A percentile compares a stretch with the other conserved stretches of the same genome.
phyloP scores from a whole-genome alignment of 2,797 vertebrate species.

The Myoxocephalus aenaeus region DNA sequence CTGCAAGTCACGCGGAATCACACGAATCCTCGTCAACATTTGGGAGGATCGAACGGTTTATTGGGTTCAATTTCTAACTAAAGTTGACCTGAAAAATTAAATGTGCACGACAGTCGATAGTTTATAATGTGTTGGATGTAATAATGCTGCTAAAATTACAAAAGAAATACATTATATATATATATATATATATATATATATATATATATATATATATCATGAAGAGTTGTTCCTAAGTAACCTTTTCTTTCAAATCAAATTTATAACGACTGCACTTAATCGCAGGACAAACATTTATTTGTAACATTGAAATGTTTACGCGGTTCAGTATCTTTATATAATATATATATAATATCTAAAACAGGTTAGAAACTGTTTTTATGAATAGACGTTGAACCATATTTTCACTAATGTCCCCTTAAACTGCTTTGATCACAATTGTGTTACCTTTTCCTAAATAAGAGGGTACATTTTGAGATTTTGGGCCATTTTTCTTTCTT shows the following conservation, averaged over 20 bases:
- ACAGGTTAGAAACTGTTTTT: not conserved
- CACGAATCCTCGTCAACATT: slow-evolving; percentile 6
- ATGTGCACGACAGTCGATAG: not conserved
- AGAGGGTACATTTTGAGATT: not conserved
- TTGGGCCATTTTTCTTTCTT: too few species aligned
- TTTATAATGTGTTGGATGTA: not conserved
- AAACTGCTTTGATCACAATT: not conserved
- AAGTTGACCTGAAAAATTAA: not conserved
- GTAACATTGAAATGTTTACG: not conserved
- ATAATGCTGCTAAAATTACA: not conserved
- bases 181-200: too few species aligned
- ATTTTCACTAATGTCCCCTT: not conserved
- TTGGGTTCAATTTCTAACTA: not conserved
- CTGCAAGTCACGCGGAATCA: slow-evolving; percentile 24
- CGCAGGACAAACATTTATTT: not conserved
- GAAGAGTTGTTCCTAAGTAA: not conserved
- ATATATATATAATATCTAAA: not conserved
- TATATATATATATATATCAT: too few species aligned
- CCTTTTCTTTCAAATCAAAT: not conserved
- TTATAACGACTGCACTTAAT: not conserved
- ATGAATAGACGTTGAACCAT: not conserved
- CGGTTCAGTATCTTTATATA: not conserved
- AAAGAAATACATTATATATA: not conserved
- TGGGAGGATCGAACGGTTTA: not conserved
- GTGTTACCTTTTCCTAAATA: not conserved